These are phyloP conservation scores for Bubo blakistoni DNA, from an alignment of 2,113 vertebrate genomes.

Conservation along the genomic window DNA sequence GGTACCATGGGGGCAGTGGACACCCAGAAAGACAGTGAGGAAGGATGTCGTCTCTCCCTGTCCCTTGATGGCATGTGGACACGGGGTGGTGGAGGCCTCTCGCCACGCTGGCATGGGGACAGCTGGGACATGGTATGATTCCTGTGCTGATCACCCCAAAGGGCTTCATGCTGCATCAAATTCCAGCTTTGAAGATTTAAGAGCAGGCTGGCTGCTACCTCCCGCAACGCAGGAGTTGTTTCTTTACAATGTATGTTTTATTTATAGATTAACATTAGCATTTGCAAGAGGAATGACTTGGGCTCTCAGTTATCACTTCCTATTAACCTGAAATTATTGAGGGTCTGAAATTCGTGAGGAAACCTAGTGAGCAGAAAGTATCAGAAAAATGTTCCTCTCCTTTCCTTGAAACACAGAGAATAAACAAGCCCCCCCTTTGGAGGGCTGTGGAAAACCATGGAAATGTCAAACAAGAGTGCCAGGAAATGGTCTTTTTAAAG, in stretches of 20 bases:
- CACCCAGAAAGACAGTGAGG: neutral
- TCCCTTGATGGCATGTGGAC: rapidly evolving
- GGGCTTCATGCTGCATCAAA: neutral
- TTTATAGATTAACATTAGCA: constrained; percentile 57
- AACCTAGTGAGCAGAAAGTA: constrained; percentile 25
- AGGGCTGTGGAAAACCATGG: neutral
- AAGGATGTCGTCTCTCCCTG: neutral
- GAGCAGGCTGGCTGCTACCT: neutral
- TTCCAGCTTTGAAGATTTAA: neutral
- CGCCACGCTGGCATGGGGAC: rapidly evolving
- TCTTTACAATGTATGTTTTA: constrained; percentile 23
- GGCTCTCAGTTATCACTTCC: constrained; percentile 48
- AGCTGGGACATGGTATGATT: rapidly evolving
- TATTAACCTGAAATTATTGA: constrained; percentile 62
- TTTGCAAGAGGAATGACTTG: constrained; percentile 45
- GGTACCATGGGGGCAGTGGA: too few relatives aligned
- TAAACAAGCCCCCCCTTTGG: constrained; percentile 7
- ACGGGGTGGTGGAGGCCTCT: neutral
- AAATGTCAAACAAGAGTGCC: neutral
- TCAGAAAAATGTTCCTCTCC: constrained; percentile 5
- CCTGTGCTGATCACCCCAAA: rapidly evolving
- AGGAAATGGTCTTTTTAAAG: neutral
- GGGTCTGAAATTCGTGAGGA: constrained; percentile 8
- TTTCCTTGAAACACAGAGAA: neutral
- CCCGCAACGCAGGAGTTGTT: neutral